A percentile compares a stretch with the other conserved stretches of the same genome.
Conservation (phyloP, 2,113 vertebrate genomes). For the Cebus imitator region DNA sequence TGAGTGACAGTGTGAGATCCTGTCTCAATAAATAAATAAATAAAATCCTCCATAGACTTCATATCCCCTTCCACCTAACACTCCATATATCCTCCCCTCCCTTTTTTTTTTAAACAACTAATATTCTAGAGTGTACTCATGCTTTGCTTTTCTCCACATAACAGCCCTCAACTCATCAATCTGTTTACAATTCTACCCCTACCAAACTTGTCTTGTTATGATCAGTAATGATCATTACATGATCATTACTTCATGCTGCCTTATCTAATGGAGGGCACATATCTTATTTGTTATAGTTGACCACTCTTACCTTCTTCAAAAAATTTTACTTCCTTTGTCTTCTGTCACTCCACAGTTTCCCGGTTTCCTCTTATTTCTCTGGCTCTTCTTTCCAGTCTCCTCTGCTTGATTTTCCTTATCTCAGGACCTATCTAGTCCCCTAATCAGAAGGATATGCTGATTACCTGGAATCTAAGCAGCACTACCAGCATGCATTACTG, state of each 20-base stretch:
- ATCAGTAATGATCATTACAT: neutral
- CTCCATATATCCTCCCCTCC: neutral
- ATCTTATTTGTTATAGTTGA: neutral
- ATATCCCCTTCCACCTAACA: neutral
- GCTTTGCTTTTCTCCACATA: neutral
- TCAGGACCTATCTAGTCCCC: neutral
- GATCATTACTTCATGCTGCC: neutral
- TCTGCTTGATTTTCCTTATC: neutral
- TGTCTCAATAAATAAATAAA: no score
- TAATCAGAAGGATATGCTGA: neutral
- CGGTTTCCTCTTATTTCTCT: slow-evolving; percentile 3
- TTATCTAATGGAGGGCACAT: neutral
- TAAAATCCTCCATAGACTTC: neutral
- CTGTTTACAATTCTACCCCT: neutral
- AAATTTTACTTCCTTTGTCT: neutral
- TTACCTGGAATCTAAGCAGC: neutral
- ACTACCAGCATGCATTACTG: neutral
- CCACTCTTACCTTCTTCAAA: neutral
- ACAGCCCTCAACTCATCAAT: neutral
- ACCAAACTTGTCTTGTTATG: neutral
- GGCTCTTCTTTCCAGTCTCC: neutral
- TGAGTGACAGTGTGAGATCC: no score
- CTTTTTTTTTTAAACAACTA: neutral
- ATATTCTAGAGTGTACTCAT: neutral
- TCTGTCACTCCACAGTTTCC: neutral